Base-by-base conservation (phyloP, 1,140 invertebrate genomes). In the Reticulitermes speratus region DNA sequence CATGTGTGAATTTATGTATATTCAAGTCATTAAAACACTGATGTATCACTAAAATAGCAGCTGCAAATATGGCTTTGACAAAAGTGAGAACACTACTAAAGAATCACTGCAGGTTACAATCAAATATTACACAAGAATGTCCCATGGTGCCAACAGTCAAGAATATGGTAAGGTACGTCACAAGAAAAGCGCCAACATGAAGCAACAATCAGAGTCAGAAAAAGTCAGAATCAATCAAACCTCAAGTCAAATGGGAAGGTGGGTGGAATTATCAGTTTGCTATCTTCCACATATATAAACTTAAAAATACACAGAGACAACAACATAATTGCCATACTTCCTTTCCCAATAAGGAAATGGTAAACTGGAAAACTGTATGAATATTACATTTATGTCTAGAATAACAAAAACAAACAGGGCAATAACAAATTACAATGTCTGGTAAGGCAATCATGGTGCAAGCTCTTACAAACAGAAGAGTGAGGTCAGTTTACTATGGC, bases 121-220 rank as follows among this genome's bases (percentile, higher is more conserved):
- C 82, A 85, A 87, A 87, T 45, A 85, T 48, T 85, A 87, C 84
- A 87, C 84, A 86, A 84, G 86, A 87, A 52, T 48, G 30, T 86
- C 85, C 85, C 87, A 87, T 82, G 84, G 86, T 87, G 87, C 87
- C 84, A 87, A 87, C 86, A 87, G 87, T 86, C 52, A 87, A 87
- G 85, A 84, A 88, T 85, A 87, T 86, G 84, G 81, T 86, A 84
- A 32, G n/a, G 86, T 87, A 87, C 85, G 87, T 85, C 88, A 88
- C 88, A 88, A 88, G 88, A 84, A 88, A 88, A 88, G 88, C 88
- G 86, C 86, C 87, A 87, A 87, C 83, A 87, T 82, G 85, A 88
- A 88, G 88, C 88, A 87, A 88, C 88, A 88, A 86, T 87, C 84
- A 87, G 84, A 88, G 87, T 88, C 86, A 87, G 85, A 88, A 87